These are phyloP conservation scores for Wasmannia auropunctata DNA, from an alignment of 1,140 invertebrate species.

Conservation along the genomic window DNA sequence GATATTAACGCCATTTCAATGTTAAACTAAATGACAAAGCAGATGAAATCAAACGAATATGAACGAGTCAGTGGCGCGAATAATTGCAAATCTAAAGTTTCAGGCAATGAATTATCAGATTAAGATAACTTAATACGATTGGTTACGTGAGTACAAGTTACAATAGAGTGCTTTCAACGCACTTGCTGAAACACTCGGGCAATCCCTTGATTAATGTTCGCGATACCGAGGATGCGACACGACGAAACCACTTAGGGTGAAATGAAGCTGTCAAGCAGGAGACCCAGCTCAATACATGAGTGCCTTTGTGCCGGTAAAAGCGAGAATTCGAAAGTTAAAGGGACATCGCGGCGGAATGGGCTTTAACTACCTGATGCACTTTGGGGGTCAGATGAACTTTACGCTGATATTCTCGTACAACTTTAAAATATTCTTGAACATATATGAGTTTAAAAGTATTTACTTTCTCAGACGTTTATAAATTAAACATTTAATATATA, in stretches of 20 bases:
- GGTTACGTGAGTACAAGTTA: slow-evolving; percentile 32
- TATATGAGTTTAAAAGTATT: not conserved
- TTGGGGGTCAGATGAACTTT: not conserved
- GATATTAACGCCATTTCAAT: too few relatives aligned
- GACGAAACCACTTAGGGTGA: slow-evolving; percentile 34
- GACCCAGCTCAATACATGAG: slow-evolving; percentile 20
- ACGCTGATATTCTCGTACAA: not conserved
- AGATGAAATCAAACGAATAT: not conserved
- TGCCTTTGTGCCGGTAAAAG: slow-evolving; percentile 18
- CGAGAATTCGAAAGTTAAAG: slow-evolving; percentile 28
- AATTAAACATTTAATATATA: not conserved
- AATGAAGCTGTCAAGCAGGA: slow-evolving; percentile 57
- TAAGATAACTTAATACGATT: slow-evolving; percentile 3
- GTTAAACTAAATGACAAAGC: not conserved
- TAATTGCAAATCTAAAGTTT: not conserved
- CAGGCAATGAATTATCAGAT: not conserved
- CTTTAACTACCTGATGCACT: slow-evolving; percentile 33
- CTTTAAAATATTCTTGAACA: not conserved
- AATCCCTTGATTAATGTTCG: slow-evolving; percentile 52
- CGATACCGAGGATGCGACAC: slow-evolving; percentile 36
- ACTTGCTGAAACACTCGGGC: slow-evolving; percentile 32
- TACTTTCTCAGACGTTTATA: not conserved
- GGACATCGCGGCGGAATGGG: slow-evolving; percentile 26
- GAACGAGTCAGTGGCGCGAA: not conserved
- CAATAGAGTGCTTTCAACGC: slow-evolving; percentile 8